Base-by-base conservation (phyloP, 23 tunicate genomes). In the Styela clava region DNA sequence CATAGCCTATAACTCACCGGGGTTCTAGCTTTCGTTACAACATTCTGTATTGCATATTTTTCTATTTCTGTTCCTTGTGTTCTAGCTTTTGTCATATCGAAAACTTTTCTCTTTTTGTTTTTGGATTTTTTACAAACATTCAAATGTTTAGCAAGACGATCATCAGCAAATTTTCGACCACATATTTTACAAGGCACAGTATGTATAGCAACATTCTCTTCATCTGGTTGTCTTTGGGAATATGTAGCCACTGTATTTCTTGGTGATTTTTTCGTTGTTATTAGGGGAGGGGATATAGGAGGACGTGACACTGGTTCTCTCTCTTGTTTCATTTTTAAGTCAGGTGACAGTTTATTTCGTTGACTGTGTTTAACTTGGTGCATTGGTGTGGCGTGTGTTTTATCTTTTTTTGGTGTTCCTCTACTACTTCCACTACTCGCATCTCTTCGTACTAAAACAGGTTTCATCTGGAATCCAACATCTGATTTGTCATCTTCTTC, bases 41-140 rank as follows among this genome's bases (percentile, higher is more conserved):
- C 52, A 20, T 64, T 79, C 24, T 62, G 29, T 33, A 24, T 82
- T 21, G 65, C 69, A 74, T 79, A 94, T 19, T 76, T 85, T 67
- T 88, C 95, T 34, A 85, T 16, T 2, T 88, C 95, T 1, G 98
- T 94, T 71, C 98, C 98, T 62, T 89, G 84, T 61, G 87, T 85
- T 61, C 98, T 82, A 5, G 89, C 94, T 24, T 84, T 81, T 19
- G 94, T 36, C 98, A 93, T 93, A 82, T 95, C 81, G 74, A 79
- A 95, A 21, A 84, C 92, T 63, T 90, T 90, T 20, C 99, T 61
- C 79, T 79, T 89, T 74, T 95, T 95, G 52, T 52, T 70, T 28
- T 90, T 26, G 24, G 85, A 69, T 74, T 95, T 95, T 33, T 63
- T 1, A 30, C 99, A 95, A 78, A 90, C 83, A 29, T 72, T 69